Evolutionary conservation across 2,113 vertebrate genomes (phyloP).

Genomic region (Heloderma charlesbogerti): DNA sequence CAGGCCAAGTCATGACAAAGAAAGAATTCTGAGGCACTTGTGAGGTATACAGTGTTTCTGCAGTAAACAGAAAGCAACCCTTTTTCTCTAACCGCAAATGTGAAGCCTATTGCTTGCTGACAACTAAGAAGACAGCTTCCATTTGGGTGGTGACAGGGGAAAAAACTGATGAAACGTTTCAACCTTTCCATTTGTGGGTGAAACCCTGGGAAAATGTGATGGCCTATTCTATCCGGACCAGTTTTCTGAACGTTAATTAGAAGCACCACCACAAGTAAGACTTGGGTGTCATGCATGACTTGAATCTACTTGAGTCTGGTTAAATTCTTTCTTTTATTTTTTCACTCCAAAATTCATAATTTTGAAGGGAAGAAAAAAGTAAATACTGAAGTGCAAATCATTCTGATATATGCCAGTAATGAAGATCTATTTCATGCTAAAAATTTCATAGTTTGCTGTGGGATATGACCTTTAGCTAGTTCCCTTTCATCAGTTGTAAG

Average conservation of each 20-base stretch:
- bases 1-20: background rate
- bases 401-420: slow-evolving; percentile 7
- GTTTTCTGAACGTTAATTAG: background rate
- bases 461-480: slow-evolving; percentile 21
- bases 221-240: background rate
- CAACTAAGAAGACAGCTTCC: background rate
- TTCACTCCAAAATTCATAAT: background rate
- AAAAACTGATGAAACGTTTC: background rate
- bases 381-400: background rate
- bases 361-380: background rate
- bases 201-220: background rate
- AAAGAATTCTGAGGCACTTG: background rate
- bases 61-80: background rate
- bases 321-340: background rate
- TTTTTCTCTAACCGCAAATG: background rate
- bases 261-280: background rate
- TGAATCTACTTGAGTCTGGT: background rate
- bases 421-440: slow-evolving; percentile 32
- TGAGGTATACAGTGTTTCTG: background rate
- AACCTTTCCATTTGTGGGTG: background rate
- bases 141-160: background rate
- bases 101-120: background rate
- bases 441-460: slow-evolving; percentile 1
- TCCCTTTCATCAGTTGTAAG: slow-evolving; percentile 36
- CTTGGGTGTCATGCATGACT: background rate